Base-by-base conservation (phyloP, 1,140 invertebrate species). In the Zophobas atratus region DNA sequence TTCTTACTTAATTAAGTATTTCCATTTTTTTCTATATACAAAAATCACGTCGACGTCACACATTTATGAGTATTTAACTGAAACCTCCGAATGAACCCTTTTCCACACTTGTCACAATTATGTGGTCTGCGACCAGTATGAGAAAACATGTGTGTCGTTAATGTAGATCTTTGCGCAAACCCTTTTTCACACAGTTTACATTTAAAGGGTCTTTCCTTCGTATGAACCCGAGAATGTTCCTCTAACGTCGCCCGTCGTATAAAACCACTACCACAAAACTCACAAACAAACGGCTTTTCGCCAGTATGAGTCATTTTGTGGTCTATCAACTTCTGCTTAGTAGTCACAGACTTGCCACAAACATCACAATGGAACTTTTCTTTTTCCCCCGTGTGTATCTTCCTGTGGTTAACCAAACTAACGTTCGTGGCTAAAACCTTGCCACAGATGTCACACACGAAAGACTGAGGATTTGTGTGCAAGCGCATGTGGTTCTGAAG, bases 81-180 rank as follows among this genome's bases (percentile, higher is more conserved):
- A 0, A 90, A 89, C 8, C 90, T 89, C 0, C 92, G 88, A 1
- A 90, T 92, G 82, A 96, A 96, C 0, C 89, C 87, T 74, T 92
- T 92, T 0, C 89, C 89, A 77, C 88, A 89, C 34, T 84, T 56
- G 4, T 76, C 43, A 75, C 88, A 89, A 36, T 84, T 84, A 63
- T 84, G 87, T 0, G 87, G 87, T 57, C 87, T 87, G 70, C 88
- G 87, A 20, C 87, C 87, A 0, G 87, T 84, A 81, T 92, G 91
- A 56, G 91, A 90, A 82, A 91, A 89, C 89, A 91, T 91, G 81
- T 92, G 91, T 60, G 91, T 90, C 76, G 89, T 91, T 0, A 92
- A 83, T 55, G 89, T 90, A 79, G 88, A 89, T 0, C 89, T 89
- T 77, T 90, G 90, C 4, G 89, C 89, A 82, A 92, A 92, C 46